Conservation (phyloP, 1,140 invertebrate genomes). For the Hycleus phaleratus region DNA sequence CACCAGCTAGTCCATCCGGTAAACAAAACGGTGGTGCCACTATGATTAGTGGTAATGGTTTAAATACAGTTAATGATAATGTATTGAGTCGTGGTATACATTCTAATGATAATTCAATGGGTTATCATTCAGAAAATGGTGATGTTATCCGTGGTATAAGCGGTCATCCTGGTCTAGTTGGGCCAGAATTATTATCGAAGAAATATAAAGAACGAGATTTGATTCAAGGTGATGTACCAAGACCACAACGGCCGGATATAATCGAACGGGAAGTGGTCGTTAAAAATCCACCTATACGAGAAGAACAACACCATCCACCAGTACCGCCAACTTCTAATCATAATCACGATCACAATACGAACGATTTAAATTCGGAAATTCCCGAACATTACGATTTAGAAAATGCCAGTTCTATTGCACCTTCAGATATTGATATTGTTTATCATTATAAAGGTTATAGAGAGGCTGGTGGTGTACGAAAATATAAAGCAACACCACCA, state of each 20-base stretch:
- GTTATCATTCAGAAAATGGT: constrained; percentile 57
- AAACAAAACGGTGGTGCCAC: constrained; percentile 57
- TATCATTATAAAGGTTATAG: constrained; percentile 93
- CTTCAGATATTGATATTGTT: constrained; percentile 93
- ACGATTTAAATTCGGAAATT: constrained; percentile 69
- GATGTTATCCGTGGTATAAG: constrained; percentile 60
- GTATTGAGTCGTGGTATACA: constrained; percentile 49
- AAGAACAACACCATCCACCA: constrained; percentile 64
- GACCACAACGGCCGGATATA: constrained; percentile 81
- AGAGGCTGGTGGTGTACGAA: constrained; percentile 68
- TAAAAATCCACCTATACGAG: constrained; percentile 65
- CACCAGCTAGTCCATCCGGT: constrained; percentile 48
- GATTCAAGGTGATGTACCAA: constrained; percentile 53
- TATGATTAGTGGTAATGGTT: constrained; percentile 47
- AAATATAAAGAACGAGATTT: constrained; percentile 83
- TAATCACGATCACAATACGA: constrained; percentile 56
- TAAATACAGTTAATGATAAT: constrained; percentile 48
- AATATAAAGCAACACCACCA: constrained; percentile 76
- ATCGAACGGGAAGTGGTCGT: constrained; percentile 82
- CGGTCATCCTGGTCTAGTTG: constrained; percentile 57
- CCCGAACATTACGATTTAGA: constrained; percentile 96
- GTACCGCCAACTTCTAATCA: constrained; percentile 59
- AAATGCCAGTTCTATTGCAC: constrained; percentile 94
- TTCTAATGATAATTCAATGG: constrained; percentile 49
- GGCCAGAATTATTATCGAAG: constrained; percentile 72